phyloP scores from a whole-genome alignment of 2,888 invertebrate species.

The Cabera pusaria region DNA sequence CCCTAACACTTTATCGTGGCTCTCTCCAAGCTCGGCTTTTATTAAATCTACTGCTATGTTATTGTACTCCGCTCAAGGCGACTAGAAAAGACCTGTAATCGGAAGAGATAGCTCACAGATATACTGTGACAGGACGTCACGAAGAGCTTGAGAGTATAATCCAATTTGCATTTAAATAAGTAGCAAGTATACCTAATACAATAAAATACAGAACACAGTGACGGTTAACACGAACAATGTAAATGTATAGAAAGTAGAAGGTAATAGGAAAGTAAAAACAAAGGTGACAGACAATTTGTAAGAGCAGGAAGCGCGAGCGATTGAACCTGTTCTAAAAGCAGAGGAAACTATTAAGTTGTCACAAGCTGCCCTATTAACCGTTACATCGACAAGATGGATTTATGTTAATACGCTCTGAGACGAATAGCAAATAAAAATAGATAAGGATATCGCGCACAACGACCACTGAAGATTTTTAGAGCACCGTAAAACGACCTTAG shows the following conservation, averaged over 20 bases:
- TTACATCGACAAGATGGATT: slow-evolving; percentile 67
- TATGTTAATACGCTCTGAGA: slow-evolving; percentile 44
- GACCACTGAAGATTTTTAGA: slow-evolving; percentile 4
- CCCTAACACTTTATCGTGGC: slow-evolving; percentile 66
- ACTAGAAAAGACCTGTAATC: slow-evolving; percentile 54
- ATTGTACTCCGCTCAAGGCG: slow-evolving; percentile 60
- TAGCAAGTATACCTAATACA: not conserved
- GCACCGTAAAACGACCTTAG: not conserved
- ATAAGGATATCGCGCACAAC: slow-evolving; percentile 29
- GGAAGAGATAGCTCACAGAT: slow-evolving; percentile 44
- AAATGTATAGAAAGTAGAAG: slow-evolving; percentile 10
- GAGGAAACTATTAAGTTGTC: slow-evolving; percentile 80
- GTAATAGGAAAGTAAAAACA: slow-evolving; percentile 23
- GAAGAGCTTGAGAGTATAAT: slow-evolving; percentile 19
- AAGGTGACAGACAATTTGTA: slow-evolving; percentile 37
- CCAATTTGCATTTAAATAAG: slow-evolving; percentile 18
- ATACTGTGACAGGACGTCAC: slow-evolving; percentile 37
- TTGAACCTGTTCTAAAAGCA: slow-evolving; percentile 53
- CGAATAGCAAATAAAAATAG: slow-evolving; percentile 49
- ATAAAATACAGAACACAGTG: slow-evolving; percentile 4
- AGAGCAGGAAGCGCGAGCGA: slow-evolving; percentile 46
- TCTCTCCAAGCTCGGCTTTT: slow-evolving; percentile 62
- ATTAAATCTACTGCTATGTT: slow-evolving; percentile 68
- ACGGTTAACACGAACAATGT: not conserved
- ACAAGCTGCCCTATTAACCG: slow-evolving; percentile 59